Base-by-base conservation (phyloP, 2,797 vertebrate species). In the Parambassis ranga region DNA sequence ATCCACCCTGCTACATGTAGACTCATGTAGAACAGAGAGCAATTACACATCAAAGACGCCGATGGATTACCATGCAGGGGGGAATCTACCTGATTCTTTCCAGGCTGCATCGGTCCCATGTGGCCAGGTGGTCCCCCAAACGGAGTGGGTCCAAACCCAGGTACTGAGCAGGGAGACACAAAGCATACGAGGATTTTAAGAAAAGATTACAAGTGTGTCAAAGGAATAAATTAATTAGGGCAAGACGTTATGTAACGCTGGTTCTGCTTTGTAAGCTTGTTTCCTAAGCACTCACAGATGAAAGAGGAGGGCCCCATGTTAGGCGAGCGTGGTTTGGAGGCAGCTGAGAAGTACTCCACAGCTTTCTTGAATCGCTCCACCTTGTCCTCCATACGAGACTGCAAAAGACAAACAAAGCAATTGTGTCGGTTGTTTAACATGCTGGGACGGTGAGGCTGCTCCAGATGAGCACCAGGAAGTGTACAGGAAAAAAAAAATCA, bases 381-480 rank as follows among this genome's bases (percentile, higher is more conserved):
- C 83, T 97, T 97, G 88, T 97, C 95, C 92, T 96, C 95, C 81
- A 93, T 96, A 59, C 94, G 94, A 72, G 95, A 97, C 96, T 97
- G 77, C 5, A 68, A 57, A 73, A 52, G 4, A n/a, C n/a, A 50
- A 56, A 33, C 44, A 65, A 19, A 43, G 8, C n/a, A 41, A n/a
- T 19, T 4, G 10, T 22, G 36, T 13, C 2, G 3, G 42, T 14
- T n/a, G 26, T 2, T 9, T 10, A 5, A 27, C 14, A 48, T 3
- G n/a, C 1, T 28, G 48, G 13, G 18, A 57, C 9, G 11, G 4
- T 27, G 15, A 44, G 10, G 10, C 44, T 44, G 42, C 0, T 30
- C 26, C 8, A 14, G 27, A 24, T 13, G 24, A 33, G 10, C n/a
- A n/a, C n/a, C n/a, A n/a, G n/a, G n/a, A n/a, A n/a, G n/a, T n/a